Conservation (phyloP, 2,888 invertebrate genomes). For the Aphodius granarius region DNA sequence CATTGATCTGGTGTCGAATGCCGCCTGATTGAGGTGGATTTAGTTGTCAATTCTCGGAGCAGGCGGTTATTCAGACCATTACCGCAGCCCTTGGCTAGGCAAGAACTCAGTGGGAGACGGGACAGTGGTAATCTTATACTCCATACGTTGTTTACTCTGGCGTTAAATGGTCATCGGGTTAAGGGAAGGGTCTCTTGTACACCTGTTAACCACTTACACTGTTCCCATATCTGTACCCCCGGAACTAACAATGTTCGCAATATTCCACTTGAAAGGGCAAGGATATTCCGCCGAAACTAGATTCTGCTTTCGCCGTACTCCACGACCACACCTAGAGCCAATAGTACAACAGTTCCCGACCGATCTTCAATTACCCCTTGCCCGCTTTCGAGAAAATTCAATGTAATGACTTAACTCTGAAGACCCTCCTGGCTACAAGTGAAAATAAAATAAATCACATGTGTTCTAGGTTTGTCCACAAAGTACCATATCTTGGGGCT, state of each 20-base stretch:
- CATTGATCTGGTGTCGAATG: neutral
- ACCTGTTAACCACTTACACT: slow-evolving; percentile 46
- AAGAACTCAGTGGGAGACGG: neutral
- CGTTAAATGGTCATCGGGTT: slow-evolving; percentile 45
- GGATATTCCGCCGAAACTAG: neutral
- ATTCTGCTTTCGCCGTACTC: neutral
- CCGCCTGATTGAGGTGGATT: slow-evolving; percentile 1
- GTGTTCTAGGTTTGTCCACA: neutral
- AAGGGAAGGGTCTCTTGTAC: slow-evolving; percentile 42
- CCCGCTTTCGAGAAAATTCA: neutral
- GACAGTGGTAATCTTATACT: slow-evolving; percentile 39
- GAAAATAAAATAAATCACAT: neutral
- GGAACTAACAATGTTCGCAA: slow-evolving; percentile 26
- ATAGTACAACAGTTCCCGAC: neutral
- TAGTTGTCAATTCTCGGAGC: slow-evolving; percentile 9
- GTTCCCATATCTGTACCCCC: slow-evolving; percentile 39
- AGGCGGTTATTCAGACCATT: neutral
- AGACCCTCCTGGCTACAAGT: neutral
- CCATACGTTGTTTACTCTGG: slow-evolving; percentile 45
- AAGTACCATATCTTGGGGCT: too few relatives aligned
- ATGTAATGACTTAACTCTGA: neutral
- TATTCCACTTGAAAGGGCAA: slow-evolving; percentile 19
- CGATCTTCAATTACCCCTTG: neutral
- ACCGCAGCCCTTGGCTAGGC: neutral
- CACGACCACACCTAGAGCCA: neutral